A percentile compares a stretch with the other conserved stretches of the same genome.
These are phyloP conservation scores for Anhinga rufa DNA, from an alignment of 2,113 vertebrate species.

Conservation along the genomic window DNA sequence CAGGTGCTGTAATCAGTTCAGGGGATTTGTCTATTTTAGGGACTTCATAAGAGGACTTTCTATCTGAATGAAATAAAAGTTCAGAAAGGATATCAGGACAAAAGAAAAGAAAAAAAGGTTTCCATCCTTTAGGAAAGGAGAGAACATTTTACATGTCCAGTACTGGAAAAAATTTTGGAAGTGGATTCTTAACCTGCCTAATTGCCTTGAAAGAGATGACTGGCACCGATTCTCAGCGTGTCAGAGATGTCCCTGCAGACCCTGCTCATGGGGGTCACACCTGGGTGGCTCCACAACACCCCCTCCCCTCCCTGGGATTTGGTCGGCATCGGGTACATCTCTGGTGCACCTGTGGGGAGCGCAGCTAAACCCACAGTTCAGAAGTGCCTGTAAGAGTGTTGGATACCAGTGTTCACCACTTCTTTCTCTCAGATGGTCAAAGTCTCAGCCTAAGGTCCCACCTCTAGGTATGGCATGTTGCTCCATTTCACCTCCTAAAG, in stretches of 20 bases:
- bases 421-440: background rate
- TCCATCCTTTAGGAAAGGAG: background rate
- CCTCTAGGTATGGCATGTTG: fast-evolving
- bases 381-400: background rate
- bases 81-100: background rate
- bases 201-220: background rate
- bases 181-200: background rate
- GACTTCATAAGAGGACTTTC: background rate
- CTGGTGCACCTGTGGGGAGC: too few species aligned
- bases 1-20: background rate
- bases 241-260: background rate
- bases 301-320: background rate
- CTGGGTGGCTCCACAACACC: background rate
- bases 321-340: background rate
- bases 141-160: background rate
- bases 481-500: background rate
- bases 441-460: background rate
- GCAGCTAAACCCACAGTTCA: background rate
- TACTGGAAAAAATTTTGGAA: background rate
- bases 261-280: background rate
- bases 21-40: background rate
- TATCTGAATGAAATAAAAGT: background rate
- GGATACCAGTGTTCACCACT: background rate
- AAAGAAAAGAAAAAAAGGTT: background rate
- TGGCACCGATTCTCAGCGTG: background rate